Evolutionary conservation across 1,140 invertebrate species (phyloP), one percentile per base, ranked within the genome.

Genomic region (Dicyema japonicum): DNA sequence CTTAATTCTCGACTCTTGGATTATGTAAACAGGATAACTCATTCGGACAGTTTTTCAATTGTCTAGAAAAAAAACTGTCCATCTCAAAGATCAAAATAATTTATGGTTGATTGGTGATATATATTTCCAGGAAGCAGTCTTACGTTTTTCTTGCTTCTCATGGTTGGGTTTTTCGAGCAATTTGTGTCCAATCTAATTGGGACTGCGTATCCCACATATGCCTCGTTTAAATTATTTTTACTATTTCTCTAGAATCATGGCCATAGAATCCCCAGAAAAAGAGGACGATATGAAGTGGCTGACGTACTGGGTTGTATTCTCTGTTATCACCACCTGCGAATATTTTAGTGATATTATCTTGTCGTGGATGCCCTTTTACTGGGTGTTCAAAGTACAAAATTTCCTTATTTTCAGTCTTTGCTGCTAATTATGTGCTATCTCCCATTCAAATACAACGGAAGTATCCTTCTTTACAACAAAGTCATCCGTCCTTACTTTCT

Each of bases 281-380:
- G 52, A 57, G 16, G 60, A 61, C 51, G 78, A 88, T 47, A 78
- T 72, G 2, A 78, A 78, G 54, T 88, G 76, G 78, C 54, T 88
- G 11, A 85, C 71, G 5, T 88, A 85, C 43, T 82, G 75, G 75
- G 72, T 76, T 2, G 71, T 80, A 1, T 88, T 69, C 54, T 69
- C 72, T 9, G 47, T 67, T 19, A 72, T 88, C 43, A 70, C 69
- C 5, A 56, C 78, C 21, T 41, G 72, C 22, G 78, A 88, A 51
- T 76, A 67, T 47, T 85, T 82, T 40, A 67, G 72, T 0, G 66
- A 74, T 38, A 52, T 12, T 12, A 12, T 88, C 32, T 34, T 47
- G 12, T 61, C 70, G 18, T 69, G 74, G 64, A 72, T 85, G 39
- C 76, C 76, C 7, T 61, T 85, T 31, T 88, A 88, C 43, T 4